Evolutionary conservation across 2,797 vertebrate genomes (phyloP).

Genomic region (Lacerta agilis): DNA sequence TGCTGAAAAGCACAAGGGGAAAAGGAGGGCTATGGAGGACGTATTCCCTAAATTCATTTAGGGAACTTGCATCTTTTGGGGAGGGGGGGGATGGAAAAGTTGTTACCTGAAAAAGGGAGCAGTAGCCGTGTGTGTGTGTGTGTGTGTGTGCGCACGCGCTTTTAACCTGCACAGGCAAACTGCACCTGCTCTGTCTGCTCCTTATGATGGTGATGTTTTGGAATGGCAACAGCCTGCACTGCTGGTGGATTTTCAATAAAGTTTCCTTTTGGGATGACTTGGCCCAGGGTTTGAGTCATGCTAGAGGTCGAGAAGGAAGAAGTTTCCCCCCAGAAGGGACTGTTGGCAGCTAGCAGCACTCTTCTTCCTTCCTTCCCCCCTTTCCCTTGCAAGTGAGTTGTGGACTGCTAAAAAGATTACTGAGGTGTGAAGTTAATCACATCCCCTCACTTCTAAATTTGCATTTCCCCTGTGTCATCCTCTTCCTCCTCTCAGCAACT

Average conservation of each 20-base stretch:
- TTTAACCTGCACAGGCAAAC: background rate
- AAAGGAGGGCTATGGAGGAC: background rate
- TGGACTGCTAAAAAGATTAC: background rate
- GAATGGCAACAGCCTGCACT: background rate
- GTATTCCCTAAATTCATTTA: background rate
- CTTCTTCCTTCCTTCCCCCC: background rate
- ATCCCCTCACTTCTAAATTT: background rate
- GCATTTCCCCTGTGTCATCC: fast-evolving
- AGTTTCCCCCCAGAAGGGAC: too few species aligned
- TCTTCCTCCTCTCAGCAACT: too few species aligned
- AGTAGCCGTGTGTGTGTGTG: too few species aligned
- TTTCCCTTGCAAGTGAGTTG: too few species aligned
- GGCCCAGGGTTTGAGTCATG: background rate
- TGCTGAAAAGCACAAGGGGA: background rate
- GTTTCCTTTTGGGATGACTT: too few species aligned
- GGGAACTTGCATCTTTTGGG: background rate
- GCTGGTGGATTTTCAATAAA: background rate
- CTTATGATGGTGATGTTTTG: background rate
- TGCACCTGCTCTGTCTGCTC: background rate
- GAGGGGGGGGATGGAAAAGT: too few species aligned
- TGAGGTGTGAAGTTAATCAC: too few species aligned
- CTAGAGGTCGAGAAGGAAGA: too few species aligned
- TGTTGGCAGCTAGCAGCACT: background rate
- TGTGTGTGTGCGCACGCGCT: too few species aligned
- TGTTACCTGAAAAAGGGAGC: too few species aligned